phyloP scores from a whole-genome alignment of 2,888 invertebrate genomes.

The Nomada ferruginata region DNA sequence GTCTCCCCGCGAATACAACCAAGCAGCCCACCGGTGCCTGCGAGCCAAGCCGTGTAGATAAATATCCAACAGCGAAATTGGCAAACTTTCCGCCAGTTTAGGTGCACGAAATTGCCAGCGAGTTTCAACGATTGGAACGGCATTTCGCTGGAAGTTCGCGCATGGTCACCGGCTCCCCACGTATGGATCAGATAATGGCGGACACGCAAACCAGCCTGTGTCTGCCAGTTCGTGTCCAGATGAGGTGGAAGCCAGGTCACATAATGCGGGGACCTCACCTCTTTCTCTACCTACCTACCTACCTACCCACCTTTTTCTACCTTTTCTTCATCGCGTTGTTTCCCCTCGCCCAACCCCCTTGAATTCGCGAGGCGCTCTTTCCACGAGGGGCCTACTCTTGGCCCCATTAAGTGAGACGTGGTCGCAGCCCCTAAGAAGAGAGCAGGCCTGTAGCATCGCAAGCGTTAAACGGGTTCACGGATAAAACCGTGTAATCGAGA shows the following conservation, averaged over 20 bases:
- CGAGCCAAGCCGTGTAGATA: neutral
- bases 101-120: conserved; percentile 1
- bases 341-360: neutral
- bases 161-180: conserved; percentile 55
- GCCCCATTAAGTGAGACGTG: conserved; percentile 57
- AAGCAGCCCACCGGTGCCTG: neutral
- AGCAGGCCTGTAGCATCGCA: conserved; percentile 10
- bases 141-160: conserved; percentile 49
- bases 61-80: conserved; percentile 19
- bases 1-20: neutral
- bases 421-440: conserved; percentile 22
- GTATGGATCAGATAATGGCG: conserved; percentile 72
- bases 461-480: conserved; percentile 51
- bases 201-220: conserved; percentile 56
- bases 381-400: neutral
- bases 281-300: conserved; percentile 10
- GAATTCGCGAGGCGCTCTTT: conserved; percentile 41
- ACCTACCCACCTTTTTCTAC: conserved; percentile 21
- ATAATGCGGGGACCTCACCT: conserved; percentile 46
- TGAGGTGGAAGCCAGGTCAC: conserved; percentile 67
- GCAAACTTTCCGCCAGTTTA: neutral
- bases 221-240: conserved; percentile 69
- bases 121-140: conserved; percentile 44
- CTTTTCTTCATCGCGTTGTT: conserved; percentile 13
- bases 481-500: conserved; percentile 52